phyloP scores from a whole-genome alignment of 1,140 invertebrate species.

The Rhynchophorus ferrugineus region DNA sequence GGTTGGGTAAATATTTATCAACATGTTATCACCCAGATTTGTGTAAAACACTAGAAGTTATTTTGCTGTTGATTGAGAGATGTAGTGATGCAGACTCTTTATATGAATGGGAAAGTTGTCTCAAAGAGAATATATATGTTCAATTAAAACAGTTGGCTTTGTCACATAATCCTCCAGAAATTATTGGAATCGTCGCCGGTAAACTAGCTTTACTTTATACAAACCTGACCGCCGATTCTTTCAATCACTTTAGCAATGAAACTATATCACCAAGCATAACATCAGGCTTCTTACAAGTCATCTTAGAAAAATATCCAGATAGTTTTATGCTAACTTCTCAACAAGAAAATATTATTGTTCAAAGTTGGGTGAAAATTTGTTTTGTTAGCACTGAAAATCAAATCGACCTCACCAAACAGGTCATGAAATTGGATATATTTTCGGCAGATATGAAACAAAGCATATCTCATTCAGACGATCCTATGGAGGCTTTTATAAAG shows the following conservation, averaged over 20 bases:
- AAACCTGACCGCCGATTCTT: conserved; percentile 20
- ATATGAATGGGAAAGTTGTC: conserved; percentile 27
- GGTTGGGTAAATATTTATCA: conserved; percentile 32
- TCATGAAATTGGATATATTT: conserved; percentile 28
- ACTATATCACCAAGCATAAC: conserved; percentile 21
- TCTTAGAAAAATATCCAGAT: conserved; percentile 26
- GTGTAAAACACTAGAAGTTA: conserved; percentile 22
- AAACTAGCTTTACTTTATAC: conserved; percentile 23
- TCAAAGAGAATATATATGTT: conserved; percentile 28
- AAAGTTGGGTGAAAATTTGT: conserved; percentile 31
- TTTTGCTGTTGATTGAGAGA: conserved; percentile 24
- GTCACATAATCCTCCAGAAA: conserved; percentile 12
- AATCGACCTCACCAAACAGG: conserved; percentile 20
- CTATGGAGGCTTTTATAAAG: conserved; percentile 28
- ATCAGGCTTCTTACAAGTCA: conserved; percentile 20
- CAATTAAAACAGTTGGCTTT: conserved; percentile 27
- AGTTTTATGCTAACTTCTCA: conserved; percentile 21
- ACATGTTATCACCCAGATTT: conserved; percentile 31
- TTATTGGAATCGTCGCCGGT: conserved; percentile 29
- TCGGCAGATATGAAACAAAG: conserved; percentile 19
- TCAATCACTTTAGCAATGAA: conserved; percentile 26
- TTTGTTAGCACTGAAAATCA: conserved; percentile 22
- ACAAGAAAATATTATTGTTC: conserved; percentile 27
- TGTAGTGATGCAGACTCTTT: conserved; percentile 27
- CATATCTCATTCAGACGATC: conserved; percentile 17